Evolutionary conservation across 2,113 vertebrate genomes (phyloP).

Genomic region (Solenodon paradoxus): DNA sequence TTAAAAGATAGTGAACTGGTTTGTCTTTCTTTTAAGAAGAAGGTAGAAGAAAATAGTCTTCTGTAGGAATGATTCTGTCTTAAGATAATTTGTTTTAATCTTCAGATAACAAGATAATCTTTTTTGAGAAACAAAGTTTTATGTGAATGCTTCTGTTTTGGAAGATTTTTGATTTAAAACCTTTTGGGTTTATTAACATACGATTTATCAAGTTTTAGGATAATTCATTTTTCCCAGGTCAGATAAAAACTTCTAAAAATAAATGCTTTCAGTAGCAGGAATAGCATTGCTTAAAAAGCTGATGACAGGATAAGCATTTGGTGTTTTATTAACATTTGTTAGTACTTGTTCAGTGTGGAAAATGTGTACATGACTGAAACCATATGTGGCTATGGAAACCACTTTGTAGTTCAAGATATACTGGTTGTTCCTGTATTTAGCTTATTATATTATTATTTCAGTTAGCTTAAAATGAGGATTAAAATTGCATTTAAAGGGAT

Average conservation of each 20-base stretch:
- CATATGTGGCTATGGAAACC: not conserved
- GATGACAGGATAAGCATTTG: not conserved
- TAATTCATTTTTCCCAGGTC: not conserved
- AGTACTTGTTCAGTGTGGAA: conserved; percentile 40
- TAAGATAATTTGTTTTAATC: conserved; percentile 45
- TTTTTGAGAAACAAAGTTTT: conserved; percentile 26
- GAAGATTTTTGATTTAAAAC: conserved; percentile 51
- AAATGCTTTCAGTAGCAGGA: conserved; percentile 32
- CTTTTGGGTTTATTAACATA: not conserved
- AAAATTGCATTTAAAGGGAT: conserved; percentile 50
- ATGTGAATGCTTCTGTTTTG: not conserved
- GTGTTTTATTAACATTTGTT: conserved; percentile 11
- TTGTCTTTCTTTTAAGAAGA: conserved; percentile 48
- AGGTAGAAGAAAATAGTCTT: not conserved
- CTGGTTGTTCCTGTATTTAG: conserved; percentile 49
- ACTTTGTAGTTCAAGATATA: conserved; percentile 15
- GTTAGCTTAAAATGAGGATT: conserved; percentile 49
- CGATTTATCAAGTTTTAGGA: conserved; percentile 42
- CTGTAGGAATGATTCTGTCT: conserved; percentile 11
- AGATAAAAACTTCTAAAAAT: conserved; percentile 24
- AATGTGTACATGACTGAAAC: conserved; percentile 26
- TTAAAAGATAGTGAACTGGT: not conserved
- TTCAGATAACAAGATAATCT: not conserved
- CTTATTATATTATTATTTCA: conserved; percentile 46
- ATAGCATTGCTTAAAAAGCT: not conserved